phyloP scores from a whole-genome alignment of 2,888 invertebrate species.

The Tineola bisselliella region DNA sequence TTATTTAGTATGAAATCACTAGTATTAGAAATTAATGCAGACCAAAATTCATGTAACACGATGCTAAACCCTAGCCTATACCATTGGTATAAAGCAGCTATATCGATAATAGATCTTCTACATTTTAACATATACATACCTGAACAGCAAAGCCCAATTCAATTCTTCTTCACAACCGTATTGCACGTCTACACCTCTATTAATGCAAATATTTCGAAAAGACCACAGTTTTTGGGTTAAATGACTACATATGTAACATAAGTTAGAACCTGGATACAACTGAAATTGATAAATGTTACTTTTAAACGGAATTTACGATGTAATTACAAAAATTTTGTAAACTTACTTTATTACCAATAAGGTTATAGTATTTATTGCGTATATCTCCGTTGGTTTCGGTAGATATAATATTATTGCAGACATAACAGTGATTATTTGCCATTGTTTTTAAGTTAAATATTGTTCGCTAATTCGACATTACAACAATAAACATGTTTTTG shows the following conservation, averaged over 20 bases:
- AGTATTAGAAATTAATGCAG: no score
- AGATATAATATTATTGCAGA: slow-evolving; percentile 47
- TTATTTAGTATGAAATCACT: no score
- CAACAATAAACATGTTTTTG: no score
- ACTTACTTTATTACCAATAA: slow-evolving; percentile 49
- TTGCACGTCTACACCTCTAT: slow-evolving; percentile 34
- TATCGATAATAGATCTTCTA: not conserved
- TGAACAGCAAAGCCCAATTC: slow-evolving; percentile 43
- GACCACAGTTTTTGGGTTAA: slow-evolving; percentile 42
- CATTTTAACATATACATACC: slow-evolving; percentile 26
- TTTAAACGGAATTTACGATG: not conserved
- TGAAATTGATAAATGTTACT: slow-evolving; percentile 20
- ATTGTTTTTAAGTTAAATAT: not conserved
- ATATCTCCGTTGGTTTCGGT: slow-evolving; percentile 42
- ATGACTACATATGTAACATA: slow-evolving; percentile 49
- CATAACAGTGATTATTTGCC: slow-evolving; percentile 31
- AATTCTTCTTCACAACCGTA: slow-evolving; percentile 10
- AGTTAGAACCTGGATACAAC: slow-evolving; percentile 44
- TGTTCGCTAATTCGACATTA: not conserved
- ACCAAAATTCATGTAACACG: no score
- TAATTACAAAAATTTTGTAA: not conserved
- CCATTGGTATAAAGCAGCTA: no score
- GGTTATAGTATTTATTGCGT: slow-evolving; percentile 49
- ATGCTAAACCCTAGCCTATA: no score
- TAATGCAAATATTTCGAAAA: slow-evolving; percentile 43